Evolutionary conservation across 2,113 vertebrate species (phyloP).

Genomic region (Brachirus orientalis): DNA sequence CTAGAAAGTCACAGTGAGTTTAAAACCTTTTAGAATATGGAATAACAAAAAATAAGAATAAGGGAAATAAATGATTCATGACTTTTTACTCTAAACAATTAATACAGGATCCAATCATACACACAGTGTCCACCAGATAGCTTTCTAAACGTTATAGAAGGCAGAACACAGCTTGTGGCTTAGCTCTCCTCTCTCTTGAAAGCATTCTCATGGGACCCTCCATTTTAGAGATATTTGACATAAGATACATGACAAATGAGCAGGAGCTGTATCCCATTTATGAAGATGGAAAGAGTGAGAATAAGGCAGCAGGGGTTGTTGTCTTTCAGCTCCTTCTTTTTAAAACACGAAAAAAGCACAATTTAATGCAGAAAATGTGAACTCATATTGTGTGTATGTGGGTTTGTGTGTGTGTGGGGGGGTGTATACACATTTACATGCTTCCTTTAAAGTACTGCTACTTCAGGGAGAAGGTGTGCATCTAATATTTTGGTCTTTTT

Average conservation of each 20-base stretch:
- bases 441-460: slow-evolving; percentile 21
- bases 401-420: too few relatives aligned
- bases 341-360: slow-evolving; percentile 6
- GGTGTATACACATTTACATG: too few relatives aligned
- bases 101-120: slow-evolving; percentile 17
- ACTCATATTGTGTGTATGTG: too few relatives aligned
- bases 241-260: slow-evolving; percentile 57
- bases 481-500: slow-evolving; percentile 42
- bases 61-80: too few relatives aligned
- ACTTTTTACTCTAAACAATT: slow-evolving; percentile 12
- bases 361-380: background rate
- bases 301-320: background rate
- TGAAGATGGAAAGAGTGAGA: slow-evolving; percentile 35
- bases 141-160: slow-evolving; percentile 35
- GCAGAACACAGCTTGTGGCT: slow-evolving; percentile 54
- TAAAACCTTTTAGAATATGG: too few relatives aligned
- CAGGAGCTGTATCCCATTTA: slow-evolving; percentile 55
- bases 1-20: too few relatives aligned
- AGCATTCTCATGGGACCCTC: slow-evolving; percentile 50
- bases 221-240: slow-evolving; percentile 53
- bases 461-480: slow-evolving; percentile 36
- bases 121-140: slow-evolving; percentile 11
- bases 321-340: slow-evolving; percentile 10
- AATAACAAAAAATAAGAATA: too few relatives aligned
- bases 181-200: slow-evolving; percentile 31